Evolutionary conservation across 2,888 invertebrate species (phyloP), one percentile per base, ranked within the genome.

Genomic region (Callyntrura sp.): DNA sequence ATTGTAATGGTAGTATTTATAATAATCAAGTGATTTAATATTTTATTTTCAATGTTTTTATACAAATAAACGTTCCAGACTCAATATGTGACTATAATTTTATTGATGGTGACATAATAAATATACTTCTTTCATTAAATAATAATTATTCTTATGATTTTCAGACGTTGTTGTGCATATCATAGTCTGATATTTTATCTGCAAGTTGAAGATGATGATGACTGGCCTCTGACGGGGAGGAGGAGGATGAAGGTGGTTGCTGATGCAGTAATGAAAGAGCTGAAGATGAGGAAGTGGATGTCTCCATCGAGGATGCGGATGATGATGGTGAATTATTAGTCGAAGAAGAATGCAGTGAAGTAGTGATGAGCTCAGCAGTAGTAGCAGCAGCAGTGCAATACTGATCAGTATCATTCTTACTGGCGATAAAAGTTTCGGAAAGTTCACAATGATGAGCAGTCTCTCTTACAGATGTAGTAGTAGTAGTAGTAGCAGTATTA

Each of bases 371-470:
- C 90, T 90, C 90, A 86, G 90, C 90, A 89, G 86, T 65, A 89
- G 86, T 65, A 86, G 89, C 89, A 89, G 87, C 90, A 86, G 86
- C 90, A 84, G 79, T 91, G 91, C 91, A 91, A 91, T 91, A 91
- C 91, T 91, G 89, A 91, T 91, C 90, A 86, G 91, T 86, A 90
- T 90, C 86, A 90, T 90, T 84, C 86, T 90, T 89, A 91, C 89
- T 90, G 89, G 91, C 83, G 86, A 89, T 88, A 90, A 84, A 88
- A 88, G 88, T 89, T 90, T 89, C 91, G 91, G 91, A 91, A 91
- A 91, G 91, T 91, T 91, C 89, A 91, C 87, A 85, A 90, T 90
- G 90, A 90, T 86, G 86, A 90, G 90, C 90, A 89, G 86, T 90
- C 90, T 91, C 90, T 90, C 89, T 87, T 84, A 86, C 83, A 57